These are phyloP conservation scores for Esperia sulphurella DNA, from an alignment of 2,888 invertebrate species.

Conservation along the genomic window DNA sequence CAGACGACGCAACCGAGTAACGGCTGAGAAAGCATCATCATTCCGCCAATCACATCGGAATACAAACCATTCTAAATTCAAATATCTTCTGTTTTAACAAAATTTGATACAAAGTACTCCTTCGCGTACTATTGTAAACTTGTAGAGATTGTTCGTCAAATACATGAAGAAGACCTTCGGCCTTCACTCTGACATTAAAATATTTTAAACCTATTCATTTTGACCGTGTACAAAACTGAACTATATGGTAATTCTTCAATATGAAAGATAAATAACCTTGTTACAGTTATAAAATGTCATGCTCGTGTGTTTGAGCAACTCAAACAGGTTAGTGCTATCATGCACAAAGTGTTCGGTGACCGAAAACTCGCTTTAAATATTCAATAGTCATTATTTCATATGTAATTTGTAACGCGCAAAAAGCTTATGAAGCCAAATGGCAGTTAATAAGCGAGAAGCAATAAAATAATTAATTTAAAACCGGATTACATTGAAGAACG, in stretches of 20 bases:
- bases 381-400: background rate
- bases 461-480: slow-evolving; percentile 1
- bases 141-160: no score
- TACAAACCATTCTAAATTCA: background rate
- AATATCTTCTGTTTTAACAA: background rate
- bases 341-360: slow-evolving; percentile 11
- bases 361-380: background rate
- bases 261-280: slow-evolving; percentile 66
- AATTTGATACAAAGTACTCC: background rate
- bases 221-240: slow-evolving; percentile 39
- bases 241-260: slow-evolving; percentile 55
- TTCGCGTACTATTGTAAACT: no score
- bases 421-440: background rate
- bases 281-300: slow-evolving; percentile 75
- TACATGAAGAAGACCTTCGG: slow-evolving; percentile 11
- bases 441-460: background rate
- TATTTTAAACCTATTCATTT: slow-evolving; percentile 46
- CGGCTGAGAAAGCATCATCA: slow-evolving; percentile 43
- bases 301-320: slow-evolving; percentile 57
- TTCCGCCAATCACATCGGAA: slow-evolving; percentile 34
- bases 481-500: background rate
- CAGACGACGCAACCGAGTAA: slow-evolving; percentile 28
- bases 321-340: slow-evolving; percentile 46
- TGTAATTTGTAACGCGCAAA: background rate
- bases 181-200: slow-evolving; percentile 58